These are phyloP conservation scores for Lasioglossum morio DNA, from an alignment of 2,888 invertebrate species.

Conservation along the genomic window DNA sequence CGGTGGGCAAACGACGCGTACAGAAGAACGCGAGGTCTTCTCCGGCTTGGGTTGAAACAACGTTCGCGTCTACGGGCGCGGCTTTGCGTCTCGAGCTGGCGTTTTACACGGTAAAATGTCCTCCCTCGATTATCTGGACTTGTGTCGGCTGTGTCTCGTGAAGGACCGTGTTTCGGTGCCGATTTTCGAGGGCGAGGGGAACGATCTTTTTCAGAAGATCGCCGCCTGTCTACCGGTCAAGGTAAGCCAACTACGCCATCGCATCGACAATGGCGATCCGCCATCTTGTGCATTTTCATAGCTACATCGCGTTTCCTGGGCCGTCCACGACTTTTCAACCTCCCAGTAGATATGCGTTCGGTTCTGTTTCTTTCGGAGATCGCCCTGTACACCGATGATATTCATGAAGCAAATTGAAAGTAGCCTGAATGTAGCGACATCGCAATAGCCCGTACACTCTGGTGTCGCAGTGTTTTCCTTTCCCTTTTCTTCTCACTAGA, in stretches of 20 bases:
- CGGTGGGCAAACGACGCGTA: conserved; percentile 68
- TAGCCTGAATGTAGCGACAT: not conserved
- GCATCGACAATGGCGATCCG: conserved; percentile 70
- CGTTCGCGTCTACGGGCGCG: conserved; percentile 81
- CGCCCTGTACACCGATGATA: conserved; percentile 33
- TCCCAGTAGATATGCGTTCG: conserved; percentile 60
- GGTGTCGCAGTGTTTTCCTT: conserved; percentile 35
- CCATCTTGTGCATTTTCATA: conserved; percentile 77
- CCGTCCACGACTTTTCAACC: conserved; percentile 62
- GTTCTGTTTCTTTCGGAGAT: conserved; percentile 31
- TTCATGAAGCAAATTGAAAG: conserved; percentile 23
- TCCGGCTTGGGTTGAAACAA: conserved; percentile 73
- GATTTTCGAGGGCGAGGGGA: conserved; percentile 90
- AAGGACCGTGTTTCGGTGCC: conserved; percentile 88
- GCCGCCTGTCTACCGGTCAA: conserved; percentile 90
- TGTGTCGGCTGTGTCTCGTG: conserved; percentile 84
- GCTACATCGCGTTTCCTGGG: conserved; percentile 39
- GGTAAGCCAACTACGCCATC: conserved; percentile 86
- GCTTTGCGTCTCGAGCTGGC: conserved; percentile 79
- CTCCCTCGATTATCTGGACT: conserved; percentile 82
- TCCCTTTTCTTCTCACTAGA: conserved; percentile 27
- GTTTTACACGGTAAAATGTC: conserved; percentile 81
- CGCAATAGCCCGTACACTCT: conserved; percentile 1
- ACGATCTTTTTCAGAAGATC: conserved; percentile 89
- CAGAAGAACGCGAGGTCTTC: conserved; percentile 71